Evolutionary conservation across 2,797 vertebrate genomes (phyloP), one percentile per base, ranked within the genome.

Genomic region (Neosalanx taihuensis): DNA sequence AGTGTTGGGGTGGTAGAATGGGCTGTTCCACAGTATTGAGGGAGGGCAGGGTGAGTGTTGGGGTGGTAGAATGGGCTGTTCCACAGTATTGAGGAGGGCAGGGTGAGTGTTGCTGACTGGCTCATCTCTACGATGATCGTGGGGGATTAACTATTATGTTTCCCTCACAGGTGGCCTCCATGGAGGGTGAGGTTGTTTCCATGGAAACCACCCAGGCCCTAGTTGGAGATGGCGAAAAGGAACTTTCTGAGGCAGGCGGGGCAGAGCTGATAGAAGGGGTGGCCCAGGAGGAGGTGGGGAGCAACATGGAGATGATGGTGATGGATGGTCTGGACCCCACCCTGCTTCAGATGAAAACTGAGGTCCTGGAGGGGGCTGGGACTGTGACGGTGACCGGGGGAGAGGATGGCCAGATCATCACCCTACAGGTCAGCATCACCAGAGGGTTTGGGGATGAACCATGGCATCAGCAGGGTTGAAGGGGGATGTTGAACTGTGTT

Each of bases 371-470:
- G 79, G 95, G 92, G 35, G 80, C 83, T 0, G 10, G 88, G 69
- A 80, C 93, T 1, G 89, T 93, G 66, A 93, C 91, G 0, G 97
- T 98, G 77, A 94, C 96, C 10, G 95, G 95, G 0, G 96, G 96
- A 76, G 98, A 98, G 3, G 97, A 99, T 83, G 98, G 97, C 0
- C 97, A 99, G 84, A 99, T 99, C 78, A 99, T 99, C 87, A 99
- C 98, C 0, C 93, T 99, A 59, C 90, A 91, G 87, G 89, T 91
- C 67, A 1, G 70, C 64, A 71, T 49, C 1, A 1, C 61, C 18
- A 64, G 33, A n/a, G 31, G 35, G 9, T 10, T 26, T 1, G 23
- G 31, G 61, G 20, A 33, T 6, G 33, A 23, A 46, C 10, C 33
- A 15, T 41, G 63, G 29, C 12, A 31, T 62, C 9, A 30, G 57